Percentiles rank a stretch among this genome's conserved stretches.
Conservation (phyloP, 2,888 invertebrate species). For the Hyposoter dolosus region DNA sequence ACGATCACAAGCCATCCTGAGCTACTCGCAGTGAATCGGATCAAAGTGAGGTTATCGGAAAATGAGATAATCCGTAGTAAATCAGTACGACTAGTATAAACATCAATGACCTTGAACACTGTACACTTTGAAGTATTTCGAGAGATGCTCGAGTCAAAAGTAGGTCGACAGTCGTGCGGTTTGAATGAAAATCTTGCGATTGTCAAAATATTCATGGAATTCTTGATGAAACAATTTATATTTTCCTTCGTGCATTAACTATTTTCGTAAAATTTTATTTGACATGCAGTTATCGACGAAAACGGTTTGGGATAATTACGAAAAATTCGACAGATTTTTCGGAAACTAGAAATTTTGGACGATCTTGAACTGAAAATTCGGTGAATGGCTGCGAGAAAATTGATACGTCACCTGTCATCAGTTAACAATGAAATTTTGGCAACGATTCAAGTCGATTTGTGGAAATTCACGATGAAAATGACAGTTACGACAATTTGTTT, state of each 20-base stretch:
- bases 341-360: neutral
- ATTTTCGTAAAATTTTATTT: neutral
- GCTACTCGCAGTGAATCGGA: neutral
- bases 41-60: neutral
- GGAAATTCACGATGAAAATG: neutral
- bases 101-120: neutral
- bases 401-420: constrained; percentile 29
- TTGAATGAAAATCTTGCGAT: neutral
- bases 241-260: neutral
- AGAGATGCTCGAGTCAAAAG: neutral
- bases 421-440: neutral
- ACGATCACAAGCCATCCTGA: neutral
- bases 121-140: constrained; percentile 3
- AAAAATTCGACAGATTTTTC: neutral
- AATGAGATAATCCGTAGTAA: neutral
- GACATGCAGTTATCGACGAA: neutral
- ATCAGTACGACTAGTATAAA: neutral
- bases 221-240: neutral
- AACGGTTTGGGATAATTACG: neutral
- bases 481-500: constrained; percentile 7
- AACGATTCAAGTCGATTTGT: neutral
- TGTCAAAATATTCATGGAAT: neutral
- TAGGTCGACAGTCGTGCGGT: neutral
- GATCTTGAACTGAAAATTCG: neutral
- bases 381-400: neutral